A percentile compares a stretch with the other conserved stretches of the same genome.
phyloP scores from a whole-genome alignment of 2,113 vertebrate species.

The Mellivora capensis region DNA sequence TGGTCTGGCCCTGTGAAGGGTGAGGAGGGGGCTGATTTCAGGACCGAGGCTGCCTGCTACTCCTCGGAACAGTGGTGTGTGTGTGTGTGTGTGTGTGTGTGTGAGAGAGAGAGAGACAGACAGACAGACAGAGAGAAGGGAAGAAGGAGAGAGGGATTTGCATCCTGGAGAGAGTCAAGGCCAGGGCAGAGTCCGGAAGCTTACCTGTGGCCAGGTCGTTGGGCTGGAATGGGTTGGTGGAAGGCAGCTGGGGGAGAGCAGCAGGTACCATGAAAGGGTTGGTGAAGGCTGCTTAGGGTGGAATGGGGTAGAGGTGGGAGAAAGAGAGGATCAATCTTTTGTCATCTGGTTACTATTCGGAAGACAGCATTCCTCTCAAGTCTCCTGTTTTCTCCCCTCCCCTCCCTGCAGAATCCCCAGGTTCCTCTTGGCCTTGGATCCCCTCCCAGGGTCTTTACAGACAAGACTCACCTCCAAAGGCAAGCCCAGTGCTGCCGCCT shows the following conservation, averaged over 20 bases:
- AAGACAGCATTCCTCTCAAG: neutral
- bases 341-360: neutral
- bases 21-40: neutral
- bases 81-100: too few relatives aligned
- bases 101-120: neutral
- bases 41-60: neutral
- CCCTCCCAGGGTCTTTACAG: neutral
- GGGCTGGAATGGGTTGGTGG: conserved; percentile 92
- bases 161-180: neutral
- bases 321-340: neutral
- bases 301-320: neutral
- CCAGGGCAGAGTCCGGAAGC: neutral
- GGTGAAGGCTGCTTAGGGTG: conserved; percentile 81
- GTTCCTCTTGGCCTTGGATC: neutral
- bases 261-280: conserved; percentile 87
- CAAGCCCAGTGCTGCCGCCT: conserved; percentile 23
- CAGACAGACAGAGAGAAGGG: neutral
- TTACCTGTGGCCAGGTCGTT: conserved; percentile 85
- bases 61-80: neutral
- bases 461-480: conserved; percentile 72
- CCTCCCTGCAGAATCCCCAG: neutral
- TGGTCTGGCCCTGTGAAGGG: neutral
- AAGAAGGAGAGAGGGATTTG: too few relatives aligned
- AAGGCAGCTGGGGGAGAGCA: conserved; percentile 81
- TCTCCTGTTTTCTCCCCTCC: neutral